These are phyloP conservation scores for Pelvicachromis taeniatus DNA, from an alignment of 2,113 vertebrate genomes.

Conservation along the genomic window DNA sequence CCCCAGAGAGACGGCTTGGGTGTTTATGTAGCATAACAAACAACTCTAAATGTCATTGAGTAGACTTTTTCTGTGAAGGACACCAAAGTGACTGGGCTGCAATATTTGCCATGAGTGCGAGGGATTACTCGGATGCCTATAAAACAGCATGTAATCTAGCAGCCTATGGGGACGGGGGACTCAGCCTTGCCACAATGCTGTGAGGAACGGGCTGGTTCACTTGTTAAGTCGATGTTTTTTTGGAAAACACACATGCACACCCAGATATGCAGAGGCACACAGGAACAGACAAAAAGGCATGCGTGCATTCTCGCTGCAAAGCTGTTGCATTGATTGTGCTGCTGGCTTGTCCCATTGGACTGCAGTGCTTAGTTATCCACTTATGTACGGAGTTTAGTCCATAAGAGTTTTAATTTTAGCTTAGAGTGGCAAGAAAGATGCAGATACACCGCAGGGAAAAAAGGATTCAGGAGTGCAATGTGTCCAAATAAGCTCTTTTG, in stretches of 20 bases:
- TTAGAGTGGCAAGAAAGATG: conserved; percentile 59
- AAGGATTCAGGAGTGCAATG: conserved; percentile 14
- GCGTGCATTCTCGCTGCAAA: conserved; percentile 21
- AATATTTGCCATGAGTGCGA: conserved; percentile 63
- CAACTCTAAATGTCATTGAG: conserved; percentile 71
- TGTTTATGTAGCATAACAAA: conserved; percentile 63
- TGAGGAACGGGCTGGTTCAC: conserved; percentile 50
- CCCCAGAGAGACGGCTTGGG: conserved; percentile 20
- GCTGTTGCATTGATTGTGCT: conserved; percentile 53
- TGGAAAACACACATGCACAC: conserved; percentile 27
- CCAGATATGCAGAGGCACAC: conserved; percentile 32
- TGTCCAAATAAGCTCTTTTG: conserved; percentile 47
- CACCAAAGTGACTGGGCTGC: conserved; percentile 63
- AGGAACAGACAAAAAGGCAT: conserved; percentile 17
- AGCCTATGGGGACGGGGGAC: conserved; percentile 65
- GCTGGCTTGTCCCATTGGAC: conserved; percentile 51
- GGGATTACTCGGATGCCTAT: conserved; percentile 72
- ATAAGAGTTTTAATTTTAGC: conserved; percentile 68
- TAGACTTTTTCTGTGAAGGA: conserved; percentile 72
- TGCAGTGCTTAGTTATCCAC: conserved; percentile 62
- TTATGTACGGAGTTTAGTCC: conserved; percentile 68
- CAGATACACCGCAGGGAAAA: conserved; percentile 22
- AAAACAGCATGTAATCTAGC: conserved; percentile 77
- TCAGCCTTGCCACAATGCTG: conserved; percentile 58
- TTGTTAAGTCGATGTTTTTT: conserved; percentile 58